Evolutionary conservation across 2,888 invertebrate genomes (phyloP), one percentile per base, ranked within the genome.

Genomic region (Smittia sp.): DNA sequence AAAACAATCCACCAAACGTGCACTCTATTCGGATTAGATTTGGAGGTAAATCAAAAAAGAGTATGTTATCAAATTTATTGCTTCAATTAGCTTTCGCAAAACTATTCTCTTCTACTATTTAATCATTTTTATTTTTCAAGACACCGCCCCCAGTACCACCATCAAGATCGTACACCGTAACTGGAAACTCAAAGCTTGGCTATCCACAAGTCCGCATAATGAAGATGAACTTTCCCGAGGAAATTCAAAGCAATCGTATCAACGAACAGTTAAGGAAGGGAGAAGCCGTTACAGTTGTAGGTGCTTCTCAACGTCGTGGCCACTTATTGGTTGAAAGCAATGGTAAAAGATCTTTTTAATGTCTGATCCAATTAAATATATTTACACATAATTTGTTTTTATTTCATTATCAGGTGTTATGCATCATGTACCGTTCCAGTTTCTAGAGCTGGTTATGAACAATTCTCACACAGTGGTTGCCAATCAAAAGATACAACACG

Each of bases 141-240:
- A 87, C 93, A 75, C 94, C 96, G 39, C 96, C 96, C 39, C 94
- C 96, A 32, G 89, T 96, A 76, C 96, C 96, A 66, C 92, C 94
- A 38, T 90, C 93, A 78, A 87, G 96, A 77, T 89, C 93, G 1
- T 96, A 97, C 84, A 95, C 94, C 4, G 93, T 96, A 75, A 86
- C 91, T 27, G 94, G 94, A 78, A 94, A 94, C 81, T 92, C 93
- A 74, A 95, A 95, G 84, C 85, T 95, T 76, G 91, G 93, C 77
- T 96, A 96, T 85, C 96, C 96, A 76, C 96, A 96, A 84, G 92
- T 90, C 77, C 88, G 96, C 79, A 86, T 92, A 74, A 94, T 96
- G 92, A 93, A 93, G 83, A 91, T 92, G 86, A 90, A 91, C 77
- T 96, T 91, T 85, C 90, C 90, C 77, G 90, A 89, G 86, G 82